phyloP scores from a whole-genome alignment of 2,888 invertebrate species.

The Nasonovia ribisnigri region DNA sequence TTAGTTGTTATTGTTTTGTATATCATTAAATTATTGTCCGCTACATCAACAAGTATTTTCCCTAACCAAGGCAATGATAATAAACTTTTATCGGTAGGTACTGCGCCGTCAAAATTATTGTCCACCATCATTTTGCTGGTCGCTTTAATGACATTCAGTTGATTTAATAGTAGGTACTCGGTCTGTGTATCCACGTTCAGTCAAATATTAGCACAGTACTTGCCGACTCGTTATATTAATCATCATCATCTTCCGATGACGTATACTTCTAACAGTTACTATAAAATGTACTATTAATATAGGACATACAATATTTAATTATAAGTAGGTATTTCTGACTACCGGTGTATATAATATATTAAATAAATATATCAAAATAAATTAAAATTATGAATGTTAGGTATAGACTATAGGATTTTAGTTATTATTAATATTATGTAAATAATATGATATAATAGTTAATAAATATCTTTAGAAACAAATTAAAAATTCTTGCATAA shows the following conservation, averaged over 20 bases:
- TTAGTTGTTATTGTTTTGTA: slow-evolving; percentile 17
- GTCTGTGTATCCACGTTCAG: background rate
- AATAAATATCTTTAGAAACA: background rate
- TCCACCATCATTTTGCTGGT: background rate
- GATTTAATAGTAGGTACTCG: background rate
- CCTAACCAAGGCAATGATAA: background rate
- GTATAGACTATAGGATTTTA: background rate
- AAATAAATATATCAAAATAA: background rate
- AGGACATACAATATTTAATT: background rate
- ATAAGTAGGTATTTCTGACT: background rate
- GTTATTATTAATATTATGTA: background rate
- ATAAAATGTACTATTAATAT: background rate
- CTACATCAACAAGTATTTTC: slow-evolving; percentile 6
- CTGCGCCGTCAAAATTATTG: background rate
- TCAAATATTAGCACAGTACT: slow-evolving; percentile 33
- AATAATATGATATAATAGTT: background rate
- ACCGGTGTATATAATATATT: background rate
- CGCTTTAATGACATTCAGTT: background rate
- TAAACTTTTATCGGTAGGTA: background rate
- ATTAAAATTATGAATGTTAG: background rate
- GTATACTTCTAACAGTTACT: background rate
- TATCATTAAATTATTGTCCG: slow-evolving; percentile 1
- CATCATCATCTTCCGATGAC: background rate
- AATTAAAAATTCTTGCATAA: background rate
- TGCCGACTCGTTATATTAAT: background rate